These are phyloP conservation scores for Halichoerus grypus DNA, from an alignment of 2,113 vertebrate species.

Conservation along the genomic window DNA sequence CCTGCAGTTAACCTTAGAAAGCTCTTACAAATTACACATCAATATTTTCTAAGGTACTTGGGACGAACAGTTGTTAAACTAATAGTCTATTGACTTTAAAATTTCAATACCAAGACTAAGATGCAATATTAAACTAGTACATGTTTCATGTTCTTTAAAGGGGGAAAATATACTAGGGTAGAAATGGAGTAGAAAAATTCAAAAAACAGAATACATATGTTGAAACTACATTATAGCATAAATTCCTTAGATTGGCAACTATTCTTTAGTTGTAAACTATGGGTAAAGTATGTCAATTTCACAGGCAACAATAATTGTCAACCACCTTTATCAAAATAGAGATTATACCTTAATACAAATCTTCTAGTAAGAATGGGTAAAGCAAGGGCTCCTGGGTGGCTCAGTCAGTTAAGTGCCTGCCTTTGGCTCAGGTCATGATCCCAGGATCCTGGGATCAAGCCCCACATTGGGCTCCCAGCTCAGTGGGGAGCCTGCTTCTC, in stretches of 20 bases:
- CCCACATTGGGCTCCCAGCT: neutral
- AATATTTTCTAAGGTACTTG: constrained; percentile 60
- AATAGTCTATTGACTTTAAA: constrained; percentile 14
- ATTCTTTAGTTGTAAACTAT: constrained; percentile 13
- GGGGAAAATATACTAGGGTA: neutral
- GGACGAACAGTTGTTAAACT: neutral
- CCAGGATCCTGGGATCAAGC: neutral
- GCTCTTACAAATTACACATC: constrained; percentile 31
- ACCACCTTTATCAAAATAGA: constrained; percentile 2
- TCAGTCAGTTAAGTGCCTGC: too few species aligned
- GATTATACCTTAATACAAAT: neutral
- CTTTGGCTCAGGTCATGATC: neutral
- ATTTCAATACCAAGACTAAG: constrained; percentile 49
- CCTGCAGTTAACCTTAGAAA: constrained; percentile 24
- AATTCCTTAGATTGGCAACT: neutral
- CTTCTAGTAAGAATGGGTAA: neutral
- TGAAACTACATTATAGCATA: neutral
- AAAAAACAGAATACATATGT: neutral
- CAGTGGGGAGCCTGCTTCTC: neutral
- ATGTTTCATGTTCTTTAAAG: constrained; percentile 50
- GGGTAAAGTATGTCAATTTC: neutral
- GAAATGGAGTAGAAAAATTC: neutral
- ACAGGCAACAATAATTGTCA: neutral
- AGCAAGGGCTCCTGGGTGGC: neutral
- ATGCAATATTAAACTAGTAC: neutral